phyloP scores from a whole-genome alignment of 2,888 invertebrate genomes.

The Conus canariensis region DNA sequence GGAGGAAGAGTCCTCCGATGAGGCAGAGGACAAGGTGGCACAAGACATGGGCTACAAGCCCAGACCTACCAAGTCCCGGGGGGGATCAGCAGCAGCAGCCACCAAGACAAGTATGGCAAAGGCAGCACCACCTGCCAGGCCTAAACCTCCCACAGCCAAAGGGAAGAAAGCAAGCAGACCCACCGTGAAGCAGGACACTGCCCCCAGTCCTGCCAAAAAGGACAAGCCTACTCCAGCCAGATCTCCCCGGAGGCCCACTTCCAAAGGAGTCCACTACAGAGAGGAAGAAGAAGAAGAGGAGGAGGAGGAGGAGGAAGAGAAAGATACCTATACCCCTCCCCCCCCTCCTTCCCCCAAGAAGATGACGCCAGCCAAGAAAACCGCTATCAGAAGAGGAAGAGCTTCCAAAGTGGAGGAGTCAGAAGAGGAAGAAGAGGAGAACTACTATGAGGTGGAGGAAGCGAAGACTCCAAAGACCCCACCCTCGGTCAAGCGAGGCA shows the following conservation, averaged over 20 bases:
- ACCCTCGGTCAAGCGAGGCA: background rate
- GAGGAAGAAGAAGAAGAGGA: background rate
- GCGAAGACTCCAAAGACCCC: background rate
- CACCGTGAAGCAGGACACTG: background rate
- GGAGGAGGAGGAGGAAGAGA: background rate
- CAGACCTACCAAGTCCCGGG: conserved; percentile 47
- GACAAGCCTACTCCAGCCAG: background rate
- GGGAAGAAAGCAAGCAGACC: background rate
- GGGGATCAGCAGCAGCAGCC: conserved; percentile 7
- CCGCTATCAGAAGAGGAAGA: background rate
- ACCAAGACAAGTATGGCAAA: background rate
- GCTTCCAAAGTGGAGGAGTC: background rate
- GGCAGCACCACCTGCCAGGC: background rate
- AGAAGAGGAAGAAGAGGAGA: conserved; percentile 6
- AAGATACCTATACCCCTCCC: background rate
- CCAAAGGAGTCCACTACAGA: background rate
- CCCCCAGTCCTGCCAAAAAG: background rate
- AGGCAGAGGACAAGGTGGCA: conserved; percentile 34
- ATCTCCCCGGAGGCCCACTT: background rate
- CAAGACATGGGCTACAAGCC: conserved; percentile 44
- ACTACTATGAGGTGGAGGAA: conserved; percentile 41
- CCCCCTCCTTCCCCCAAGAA: background rate
- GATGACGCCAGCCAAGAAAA: background rate
- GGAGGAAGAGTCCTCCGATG: background rate
- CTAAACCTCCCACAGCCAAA: background rate